A percentile compares a stretch with the other conserved stretches of the same genome.
Conservation (phyloP, 2,888 invertebrate species). For the Deilephila porcellus region DNA sequence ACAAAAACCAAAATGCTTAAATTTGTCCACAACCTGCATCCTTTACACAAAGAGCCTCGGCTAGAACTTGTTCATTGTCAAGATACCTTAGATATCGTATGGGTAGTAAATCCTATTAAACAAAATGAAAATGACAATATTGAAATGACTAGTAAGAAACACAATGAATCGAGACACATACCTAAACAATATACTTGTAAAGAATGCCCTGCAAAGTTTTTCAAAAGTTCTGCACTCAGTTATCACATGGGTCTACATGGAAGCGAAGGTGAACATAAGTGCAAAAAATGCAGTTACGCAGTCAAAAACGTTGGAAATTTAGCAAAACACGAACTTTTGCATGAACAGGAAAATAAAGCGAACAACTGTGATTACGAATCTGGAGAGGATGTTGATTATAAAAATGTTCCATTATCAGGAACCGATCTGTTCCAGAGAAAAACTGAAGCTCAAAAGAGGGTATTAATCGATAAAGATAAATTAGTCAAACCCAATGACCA, state of each 20-base stretch:
- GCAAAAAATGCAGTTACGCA: conserved; percentile 89
- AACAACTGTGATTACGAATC: conserved; percentile 76
- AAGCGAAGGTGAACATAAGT: conserved; percentile 86
- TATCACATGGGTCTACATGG: conserved; percentile 89
- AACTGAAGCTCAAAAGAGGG: conserved; percentile 85
- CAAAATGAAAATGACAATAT: conserved; percentile 51
- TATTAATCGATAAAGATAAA: conserved; percentile 77
- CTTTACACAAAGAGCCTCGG: conserved; percentile 87
- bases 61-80: conserved; percentile 72
- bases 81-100: conserved; percentile 65
- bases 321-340: conserved; percentile 86
- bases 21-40: conserved; percentile 86
- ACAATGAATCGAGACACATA: conserved; percentile 60
- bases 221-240: conserved; percentile 88
- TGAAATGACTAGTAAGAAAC: conserved; percentile 56
- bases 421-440: conserved; percentile 87
- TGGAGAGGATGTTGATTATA: conserved; percentile 77
- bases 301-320: conserved; percentile 88
- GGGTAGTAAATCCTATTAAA: conserved; percentile 73
- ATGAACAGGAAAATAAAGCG: conserved; percentile 71
- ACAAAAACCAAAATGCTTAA: conserved; percentile 89
- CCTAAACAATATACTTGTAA: conserved; percentile 82
- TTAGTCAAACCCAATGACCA: conserved; percentile 82
- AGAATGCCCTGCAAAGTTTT: conserved; percentile 90
- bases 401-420: conserved; percentile 86